A percentile compares a stretch with the other conserved stretches of the same genome.
phyloP scores from a whole-genome alignment of 1,140 invertebrate species.

The Tetragnatha versicolor region DNA sequence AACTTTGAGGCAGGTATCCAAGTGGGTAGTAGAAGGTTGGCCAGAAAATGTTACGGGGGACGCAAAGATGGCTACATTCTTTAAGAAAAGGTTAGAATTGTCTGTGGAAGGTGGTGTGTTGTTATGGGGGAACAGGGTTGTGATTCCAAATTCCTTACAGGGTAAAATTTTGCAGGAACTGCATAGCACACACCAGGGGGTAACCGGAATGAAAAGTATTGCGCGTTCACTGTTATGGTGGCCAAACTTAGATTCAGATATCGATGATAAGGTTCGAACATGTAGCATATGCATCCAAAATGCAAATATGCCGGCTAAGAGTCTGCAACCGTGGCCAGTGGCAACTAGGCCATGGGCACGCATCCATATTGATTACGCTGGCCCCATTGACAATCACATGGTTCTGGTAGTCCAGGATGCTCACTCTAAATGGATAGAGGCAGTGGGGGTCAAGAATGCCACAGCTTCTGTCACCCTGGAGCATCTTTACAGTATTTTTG shows the following conservation, averaged over 20 bases:
- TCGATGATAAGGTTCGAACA: neutral
- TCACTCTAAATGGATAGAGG: slow-evolving; percentile 28
- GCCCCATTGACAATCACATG: slow-evolving; percentile 13
- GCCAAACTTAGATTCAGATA: slow-evolving; percentile 21
- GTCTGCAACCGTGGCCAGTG: neutral
- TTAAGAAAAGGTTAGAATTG: slow-evolving; percentile 3
- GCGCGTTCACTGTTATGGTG: slow-evolving; percentile 18
- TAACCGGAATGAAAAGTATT: slow-evolving; percentile 18
- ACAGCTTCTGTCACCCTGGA: neutral
- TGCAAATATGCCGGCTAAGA: slow-evolving; percentile 1
- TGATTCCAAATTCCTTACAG: neutral
- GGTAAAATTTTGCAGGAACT: slow-evolving; percentile 1
- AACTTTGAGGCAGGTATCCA: neutral
- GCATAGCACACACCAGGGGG: slow-evolving; percentile 19
- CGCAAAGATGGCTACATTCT: neutral
- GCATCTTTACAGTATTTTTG: slow-evolving; percentile 10
- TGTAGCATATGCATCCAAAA: neutral
- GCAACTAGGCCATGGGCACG: neutral
- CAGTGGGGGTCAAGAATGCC: neutral
- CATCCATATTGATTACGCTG: slow-evolving; percentile 5
- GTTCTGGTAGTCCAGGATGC: slow-evolving; percentile 21
- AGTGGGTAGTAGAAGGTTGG: slow-evolving; percentile 3
- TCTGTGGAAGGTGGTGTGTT: neutral
- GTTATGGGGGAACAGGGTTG: slow-evolving; percentile 5
- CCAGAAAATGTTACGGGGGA: neutral